Conservation (phyloP, 2,797 vertebrate species). For the Heterohyrax brucei region DNA sequence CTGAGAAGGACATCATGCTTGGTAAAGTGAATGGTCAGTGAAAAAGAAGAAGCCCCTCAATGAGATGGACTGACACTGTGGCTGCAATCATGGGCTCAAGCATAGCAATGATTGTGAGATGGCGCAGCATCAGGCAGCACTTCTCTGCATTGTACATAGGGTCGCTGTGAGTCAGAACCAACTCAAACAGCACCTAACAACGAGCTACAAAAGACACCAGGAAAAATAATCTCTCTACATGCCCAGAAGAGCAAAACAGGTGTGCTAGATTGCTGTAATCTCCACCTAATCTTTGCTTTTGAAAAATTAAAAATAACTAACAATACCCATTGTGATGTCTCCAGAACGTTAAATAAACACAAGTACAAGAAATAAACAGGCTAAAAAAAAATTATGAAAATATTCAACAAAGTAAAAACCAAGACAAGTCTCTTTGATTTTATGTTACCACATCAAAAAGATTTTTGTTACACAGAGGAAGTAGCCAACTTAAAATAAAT, state of each 20-base stretch:
- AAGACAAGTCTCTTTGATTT: slow-evolving; percentile 52
- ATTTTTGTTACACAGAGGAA: slow-evolving; percentile 66
- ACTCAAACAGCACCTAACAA: no score
- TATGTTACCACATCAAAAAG: slow-evolving; percentile 72
- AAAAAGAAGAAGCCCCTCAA: no score
- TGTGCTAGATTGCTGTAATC: background rate
- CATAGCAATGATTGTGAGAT: no score
- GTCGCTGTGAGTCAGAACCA: no score
- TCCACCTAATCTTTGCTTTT: background rate
- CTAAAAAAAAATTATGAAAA: slow-evolving; percentile 17
- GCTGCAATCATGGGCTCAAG: no score
- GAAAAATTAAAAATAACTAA: slow-evolving; percentile 8
- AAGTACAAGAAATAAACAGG: slow-evolving; percentile 1
- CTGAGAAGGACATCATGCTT: no score
- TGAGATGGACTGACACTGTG: no score
- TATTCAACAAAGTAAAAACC: slow-evolving; percentile 49
- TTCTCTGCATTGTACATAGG: no score
- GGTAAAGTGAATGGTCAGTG: no score
- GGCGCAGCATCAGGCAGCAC: no score
- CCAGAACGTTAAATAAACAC: background rate
- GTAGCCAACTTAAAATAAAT: slow-evolving; percentile 77
- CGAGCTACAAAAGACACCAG: background rate
- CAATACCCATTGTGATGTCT: background rate
- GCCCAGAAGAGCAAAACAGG: background rate
- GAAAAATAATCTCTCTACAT: background rate